Percentiles rank a stretch among this genome's conserved stretches.
Conservation (phyloP, 2,113 vertebrate genomes). For the Herpetotheres cachinnans region DNA sequence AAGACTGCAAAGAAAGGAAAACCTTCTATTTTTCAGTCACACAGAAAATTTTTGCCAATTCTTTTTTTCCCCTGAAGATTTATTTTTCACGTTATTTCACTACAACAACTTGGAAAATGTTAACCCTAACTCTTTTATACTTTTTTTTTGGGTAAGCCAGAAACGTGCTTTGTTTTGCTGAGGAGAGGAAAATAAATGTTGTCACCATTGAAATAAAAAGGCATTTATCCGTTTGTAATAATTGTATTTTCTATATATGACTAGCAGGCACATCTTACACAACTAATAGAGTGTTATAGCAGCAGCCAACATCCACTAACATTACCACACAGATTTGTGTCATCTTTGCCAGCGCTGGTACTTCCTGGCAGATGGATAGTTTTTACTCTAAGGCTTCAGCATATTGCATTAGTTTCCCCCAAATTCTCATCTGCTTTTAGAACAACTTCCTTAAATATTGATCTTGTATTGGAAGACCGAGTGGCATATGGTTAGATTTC, state of each 20-base stretch:
- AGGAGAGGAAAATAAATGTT: background rate
- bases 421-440: background rate
- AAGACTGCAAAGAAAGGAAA: background rate
- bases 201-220: background rate
- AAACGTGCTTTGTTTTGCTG: background rate
- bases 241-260: background rate
- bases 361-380: background rate
- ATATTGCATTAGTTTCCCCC: background rate
- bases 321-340: background rate
- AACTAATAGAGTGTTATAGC: background rate
- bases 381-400: background rate
- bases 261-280: background rate
- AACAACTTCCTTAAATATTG: conserved; percentile 1
- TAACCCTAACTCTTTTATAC: background rate
- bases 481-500: background rate
- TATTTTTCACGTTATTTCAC: background rate
- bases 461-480: background rate
- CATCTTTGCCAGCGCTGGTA: background rate
- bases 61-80: background rate
- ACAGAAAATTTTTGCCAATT: background rate
- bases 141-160: background rate
- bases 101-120: background rate
- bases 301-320: background rate
- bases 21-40: background rate
- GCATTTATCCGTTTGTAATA: background rate